Evolutionary conservation across 1,140 invertebrate genomes (phyloP).

Genomic region (Micrasema minimum): DNA sequence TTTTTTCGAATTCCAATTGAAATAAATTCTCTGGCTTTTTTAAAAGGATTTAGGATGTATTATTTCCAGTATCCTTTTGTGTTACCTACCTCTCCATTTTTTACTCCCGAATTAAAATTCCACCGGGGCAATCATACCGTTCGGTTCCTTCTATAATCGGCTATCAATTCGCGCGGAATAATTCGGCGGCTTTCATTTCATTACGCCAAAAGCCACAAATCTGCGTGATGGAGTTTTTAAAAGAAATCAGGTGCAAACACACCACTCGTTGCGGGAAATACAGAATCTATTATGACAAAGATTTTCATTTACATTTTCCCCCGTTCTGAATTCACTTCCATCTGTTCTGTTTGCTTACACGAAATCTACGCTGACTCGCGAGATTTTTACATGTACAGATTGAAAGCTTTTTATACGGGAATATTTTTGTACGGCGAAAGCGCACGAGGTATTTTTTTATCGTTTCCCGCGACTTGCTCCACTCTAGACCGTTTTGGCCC

Average conservation of each 20-base stretch:
- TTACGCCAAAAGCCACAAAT: conserved; percentile 41
- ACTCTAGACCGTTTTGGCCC: conserved; percentile 1
- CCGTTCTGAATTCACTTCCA: conserved; percentile 45
- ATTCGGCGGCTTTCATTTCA: conserved; percentile 45
- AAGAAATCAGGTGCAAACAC: conserved; percentile 52
- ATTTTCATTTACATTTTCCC: conserved; percentile 53
- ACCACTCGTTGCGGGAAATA: conserved; percentile 27
- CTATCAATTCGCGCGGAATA: conserved; percentile 38
- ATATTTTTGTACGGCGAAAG: conserved; percentile 47
- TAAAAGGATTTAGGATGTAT: conserved; percentile 7
- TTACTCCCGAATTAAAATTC: conserved; percentile 36
- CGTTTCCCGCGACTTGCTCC: conserved; percentile 27
- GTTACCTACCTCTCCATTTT: neutral
- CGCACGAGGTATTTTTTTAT: conserved; percentile 40
- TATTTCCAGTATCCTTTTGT: conserved; percentile 29
- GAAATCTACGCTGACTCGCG: conserved; percentile 34
- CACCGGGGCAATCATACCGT: conserved; percentile 17
- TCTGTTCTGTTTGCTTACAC: conserved; percentile 47
- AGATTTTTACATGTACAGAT: conserved; percentile 44
- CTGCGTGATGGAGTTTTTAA: conserved; percentile 37
- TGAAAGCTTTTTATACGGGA: conserved; percentile 50
- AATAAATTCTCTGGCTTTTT: neutral
- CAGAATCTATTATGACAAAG: conserved; percentile 49
- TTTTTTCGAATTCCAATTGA: conserved; percentile 11
- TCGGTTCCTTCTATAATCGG: conserved; percentile 34